These are phyloP conservation scores for Sturnus vulgaris DNA, from an alignment of 2,113 vertebrate genomes.

Conservation along the genomic window DNA sequence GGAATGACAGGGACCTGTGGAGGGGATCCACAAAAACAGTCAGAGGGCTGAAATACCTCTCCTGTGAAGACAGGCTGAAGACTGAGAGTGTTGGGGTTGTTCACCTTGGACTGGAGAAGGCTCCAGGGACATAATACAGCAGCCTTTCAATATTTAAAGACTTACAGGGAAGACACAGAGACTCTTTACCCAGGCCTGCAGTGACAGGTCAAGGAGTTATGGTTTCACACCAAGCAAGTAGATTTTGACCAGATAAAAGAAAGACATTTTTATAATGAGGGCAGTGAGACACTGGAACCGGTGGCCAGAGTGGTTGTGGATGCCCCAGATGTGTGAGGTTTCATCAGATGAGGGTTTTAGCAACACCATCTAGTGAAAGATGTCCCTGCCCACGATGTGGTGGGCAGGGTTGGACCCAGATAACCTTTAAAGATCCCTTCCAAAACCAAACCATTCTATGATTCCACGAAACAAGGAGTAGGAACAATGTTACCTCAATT, in stretches of 20 bases:
- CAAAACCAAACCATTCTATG: neutral
- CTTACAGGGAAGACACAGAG: neutral
- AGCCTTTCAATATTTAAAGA: neutral
- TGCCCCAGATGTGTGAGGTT: neutral
- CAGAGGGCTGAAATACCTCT: neutral
- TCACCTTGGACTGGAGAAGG: neutral
- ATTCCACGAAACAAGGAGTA: neutral
- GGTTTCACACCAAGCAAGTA: neutral
- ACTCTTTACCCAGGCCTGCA: neutral
- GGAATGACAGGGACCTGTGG: neutral
- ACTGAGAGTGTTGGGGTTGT: neutral
- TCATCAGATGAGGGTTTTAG: neutral
- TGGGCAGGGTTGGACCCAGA: neutral
- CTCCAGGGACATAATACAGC: neutral
- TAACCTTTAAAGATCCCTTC: neutral
- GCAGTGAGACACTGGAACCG: neutral
- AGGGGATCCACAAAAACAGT: neutral
- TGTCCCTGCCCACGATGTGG: fast-evolving
- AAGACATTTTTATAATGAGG: neutral
- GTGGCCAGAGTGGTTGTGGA: neutral
- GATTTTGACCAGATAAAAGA: neutral
- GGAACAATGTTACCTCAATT: neutral
- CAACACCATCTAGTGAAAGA: fast-evolving
- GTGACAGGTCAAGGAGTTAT: neutral
- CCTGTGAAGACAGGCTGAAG: neutral